Evolutionary conservation across 2,797 vertebrate species (phyloP), one percentile per base, ranked within the genome.

Genomic region (Smutsia gigantea): DNA sequence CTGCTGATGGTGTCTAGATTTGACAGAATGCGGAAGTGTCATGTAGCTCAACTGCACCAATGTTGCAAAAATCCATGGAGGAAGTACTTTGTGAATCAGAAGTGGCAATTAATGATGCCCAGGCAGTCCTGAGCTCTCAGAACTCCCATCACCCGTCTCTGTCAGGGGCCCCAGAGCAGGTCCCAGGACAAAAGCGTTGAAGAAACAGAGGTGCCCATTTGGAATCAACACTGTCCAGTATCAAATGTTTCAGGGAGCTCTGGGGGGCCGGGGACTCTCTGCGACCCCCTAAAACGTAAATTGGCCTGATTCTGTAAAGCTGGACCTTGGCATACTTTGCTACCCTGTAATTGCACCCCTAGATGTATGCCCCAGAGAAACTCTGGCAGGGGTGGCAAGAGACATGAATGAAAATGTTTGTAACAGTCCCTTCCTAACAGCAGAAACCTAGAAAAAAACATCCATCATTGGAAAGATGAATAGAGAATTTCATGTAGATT

Each of bases 231-330:
- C 25, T 15, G 18, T 37, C 71, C 23, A 19, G 7, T 14, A 5
- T 18, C n/a, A 25, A 42, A 61, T 23, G 34, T 39, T 10, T 3
- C 25, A 25, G 53, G n/a, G 46, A 7, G 21, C 69, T 37, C 59
- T 4, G 0, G 7, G 31, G 18, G 12, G 25, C 1, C 7, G 9
- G n/a, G 11, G 2, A 13, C 27, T 10, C 34, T 55, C 49, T 55
- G 61, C 49, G 55, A 2, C 49, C 46, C 9, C 23, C 66, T 7
- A 1, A 8, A 39, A 39, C 27, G 2, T 0, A 31, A 14, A 2
- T 5, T 11, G 42, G 46, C 19, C 8, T 37, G n/a, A 29, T 34
- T 66, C 34, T 37, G 61, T 66, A 11, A 66, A 27, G 31, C 4
- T 15, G 46, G 49, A 66, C 21, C 61, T 66, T 29, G 4, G 82